Percentiles rank a stretch among this genome's conserved stretches.
phyloP scores from a whole-genome alignment of 2,888 invertebrate species.

The Thysanoteuthis rhombus region DNA sequence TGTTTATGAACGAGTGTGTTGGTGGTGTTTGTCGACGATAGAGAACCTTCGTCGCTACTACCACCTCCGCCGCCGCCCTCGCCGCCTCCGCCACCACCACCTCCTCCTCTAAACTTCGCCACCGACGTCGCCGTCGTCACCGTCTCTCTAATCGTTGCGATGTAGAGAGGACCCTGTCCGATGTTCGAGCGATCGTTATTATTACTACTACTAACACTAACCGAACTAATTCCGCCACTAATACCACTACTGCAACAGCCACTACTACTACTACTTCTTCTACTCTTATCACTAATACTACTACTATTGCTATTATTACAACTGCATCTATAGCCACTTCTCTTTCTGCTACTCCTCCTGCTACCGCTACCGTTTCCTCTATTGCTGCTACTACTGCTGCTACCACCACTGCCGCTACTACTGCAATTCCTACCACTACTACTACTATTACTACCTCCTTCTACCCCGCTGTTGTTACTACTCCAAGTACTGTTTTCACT shows the following conservation, averaged over 20 bases:
- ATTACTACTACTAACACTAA: not conserved
- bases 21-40: constrained; percentile 1
- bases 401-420: constrained; percentile 20
- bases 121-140: not conserved
- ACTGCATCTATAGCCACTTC: not conserved
- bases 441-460: not conserved
- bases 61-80: not conserved
- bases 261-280: constrained; percentile 13
- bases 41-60: not conserved
- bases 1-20: not conserved
- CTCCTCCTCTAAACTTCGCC: not conserved
- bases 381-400: constrained; percentile 14
- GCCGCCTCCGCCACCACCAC: not conserved
- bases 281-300: not conserved
- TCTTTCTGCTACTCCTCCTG: not conserved
- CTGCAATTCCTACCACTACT: not conserved
- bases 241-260: not conserved
- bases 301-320: not conserved
- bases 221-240: not conserved
- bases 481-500: not conserved
- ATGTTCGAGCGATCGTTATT: not conserved
- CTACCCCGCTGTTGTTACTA: constrained; percentile 2
- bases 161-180: not conserved
- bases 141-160: not conserved
- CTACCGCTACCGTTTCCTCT: constrained; percentile 16